Evolutionary conservation across 2,888 invertebrate species (phyloP), one percentile per base, ranked within the genome.

Genomic region (Euspilapteryx auroguttella): DNA sequence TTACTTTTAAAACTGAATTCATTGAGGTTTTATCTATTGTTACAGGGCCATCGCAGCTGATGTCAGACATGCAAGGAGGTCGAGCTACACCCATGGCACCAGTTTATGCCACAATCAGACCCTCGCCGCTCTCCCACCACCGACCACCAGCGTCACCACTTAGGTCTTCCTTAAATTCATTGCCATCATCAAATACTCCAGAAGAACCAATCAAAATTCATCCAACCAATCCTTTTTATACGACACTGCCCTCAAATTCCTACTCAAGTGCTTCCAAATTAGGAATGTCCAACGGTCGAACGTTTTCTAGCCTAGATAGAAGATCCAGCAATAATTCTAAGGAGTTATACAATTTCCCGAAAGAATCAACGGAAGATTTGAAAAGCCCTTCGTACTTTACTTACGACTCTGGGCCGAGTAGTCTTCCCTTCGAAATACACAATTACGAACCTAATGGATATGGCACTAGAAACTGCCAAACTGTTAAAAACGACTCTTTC

Each of bases 211-310:
- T 53, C 24, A 57, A 49, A 46, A 63, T 73, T 41, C 73, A 75
- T 40, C 75, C 73, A 29, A 71, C 75, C 14, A 75, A 75, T 44
- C 75, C 75, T 28, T 75, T 75, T 53, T 75, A 71, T 47, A 66
- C 71, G 27, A 73, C 68, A 35, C 49, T 75, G 42, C 69, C 73
- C 31, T 54, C 61, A 29, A 69, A 62, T 48, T 53, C 17, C 17
- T 25, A 61, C 41, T 52, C 61, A 33, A 66, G 54, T 55, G 45
- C 61, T 55, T 71, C 73, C 44, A 75, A 63, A 50, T 48, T 73
- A 38, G 73, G 71, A 9, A 47, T 71, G 37, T 65, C 69, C 27
- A 71, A 73, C 33, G 56, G 68, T 32, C 56, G 53, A 45, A 34
- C 58, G 11, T 40, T 53, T 27, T 48, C 62, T 37, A 55, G 50